phyloP scores from a whole-genome alignment of 2,888 invertebrate genomes.

The Lasioglossum marginatum region DNA sequence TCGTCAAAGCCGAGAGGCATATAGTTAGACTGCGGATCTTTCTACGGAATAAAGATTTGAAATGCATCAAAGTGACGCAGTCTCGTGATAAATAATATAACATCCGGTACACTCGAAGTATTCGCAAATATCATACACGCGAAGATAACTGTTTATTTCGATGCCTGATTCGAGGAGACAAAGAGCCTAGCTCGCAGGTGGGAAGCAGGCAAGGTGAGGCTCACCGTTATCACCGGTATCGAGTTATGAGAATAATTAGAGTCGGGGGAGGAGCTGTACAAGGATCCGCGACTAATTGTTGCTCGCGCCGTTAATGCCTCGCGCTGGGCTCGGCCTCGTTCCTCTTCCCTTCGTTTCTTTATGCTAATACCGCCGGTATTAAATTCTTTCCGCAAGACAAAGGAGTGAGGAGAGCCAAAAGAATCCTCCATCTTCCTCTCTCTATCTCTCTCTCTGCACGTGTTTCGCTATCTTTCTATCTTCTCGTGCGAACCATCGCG shows the following conservation, averaged over 20 bases:
- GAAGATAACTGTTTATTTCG: background rate
- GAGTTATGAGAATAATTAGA: conserved; percentile 63
- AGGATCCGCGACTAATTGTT: conserved; percentile 68
- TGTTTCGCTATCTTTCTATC: background rate
- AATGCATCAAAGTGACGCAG: background rate
- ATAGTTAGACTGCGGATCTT: background rate
- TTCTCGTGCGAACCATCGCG: conserved; percentile 3
- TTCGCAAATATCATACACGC: background rate
- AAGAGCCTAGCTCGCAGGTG: background rate
- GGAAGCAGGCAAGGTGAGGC: conserved; percentile 7
- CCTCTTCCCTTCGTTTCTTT: conserved; percentile 49
- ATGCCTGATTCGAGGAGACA: conserved; percentile 4
- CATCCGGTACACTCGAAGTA: no score
- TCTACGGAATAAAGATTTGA: background rate
- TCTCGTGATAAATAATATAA: background rate
- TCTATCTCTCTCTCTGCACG: background rate
- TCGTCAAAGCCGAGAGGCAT: background rate
- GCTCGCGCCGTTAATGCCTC: conserved; percentile 59
- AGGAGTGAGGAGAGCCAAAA: conserved; percentile 13
- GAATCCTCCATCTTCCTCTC: conserved; percentile 8
- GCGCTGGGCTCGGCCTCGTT: conserved; percentile 38
- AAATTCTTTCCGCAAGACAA: conserved; percentile 59
- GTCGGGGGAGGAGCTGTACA: conserved; percentile 30
- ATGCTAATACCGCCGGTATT: conserved; percentile 64
- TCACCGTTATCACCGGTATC: conserved; percentile 44